Base-by-base conservation (phyloP, 2,888 invertebrate species). In the Melitaea athalia region DNA sequence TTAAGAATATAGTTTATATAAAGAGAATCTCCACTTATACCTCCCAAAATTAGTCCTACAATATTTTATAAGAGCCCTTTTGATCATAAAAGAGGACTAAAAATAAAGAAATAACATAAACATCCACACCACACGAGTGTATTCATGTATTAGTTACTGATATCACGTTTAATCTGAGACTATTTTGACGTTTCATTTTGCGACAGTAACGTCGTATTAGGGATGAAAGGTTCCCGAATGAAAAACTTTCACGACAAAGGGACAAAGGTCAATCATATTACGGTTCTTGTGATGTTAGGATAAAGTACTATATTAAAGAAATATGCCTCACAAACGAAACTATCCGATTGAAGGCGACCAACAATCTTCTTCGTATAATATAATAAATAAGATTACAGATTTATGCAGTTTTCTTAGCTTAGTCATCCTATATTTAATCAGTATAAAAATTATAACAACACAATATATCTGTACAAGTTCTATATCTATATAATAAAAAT, bases 341-440 rank as follows among this genome's bases (percentile, higher is more conserved):
- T 74, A 73, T 72, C 69, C 57, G 33, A 57, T 57, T 15, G 62
- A 61, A 31, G 66, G 60, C 63, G 69, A 55, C 55, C n/a, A n/a
- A 15, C 57, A 42, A 57, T 60, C 55, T 60, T 72, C 79, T 78
- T 78, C 74, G 6, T 38, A 38, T 8, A 38, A 3, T 75, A 78
- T 78, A 76, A 76, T 75, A 77, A 78, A 78, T 74, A 70, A 77
- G 75, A 72, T 75, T 74, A 68, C 38, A 47, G 6, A n/a, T 10
- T 10, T 57, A 38, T 57, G 57, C 38, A 38, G 10, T 57, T 57
- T 57, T 57, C 5, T 42, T 15, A 14, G 14, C 10, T 15, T 55
- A 33, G 24, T 52, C 17, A 49, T 53, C 5, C 12, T 45, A 14
- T 4, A 1, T 45, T 11, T 45, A 0, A 45, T 45, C 10, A 45